A percentile compares a stretch with the other conserved stretches of the same genome.
phyloP scores from a whole-genome alignment of 64 coral and sea anemone species.

The Stylophora pistillata region DNA sequence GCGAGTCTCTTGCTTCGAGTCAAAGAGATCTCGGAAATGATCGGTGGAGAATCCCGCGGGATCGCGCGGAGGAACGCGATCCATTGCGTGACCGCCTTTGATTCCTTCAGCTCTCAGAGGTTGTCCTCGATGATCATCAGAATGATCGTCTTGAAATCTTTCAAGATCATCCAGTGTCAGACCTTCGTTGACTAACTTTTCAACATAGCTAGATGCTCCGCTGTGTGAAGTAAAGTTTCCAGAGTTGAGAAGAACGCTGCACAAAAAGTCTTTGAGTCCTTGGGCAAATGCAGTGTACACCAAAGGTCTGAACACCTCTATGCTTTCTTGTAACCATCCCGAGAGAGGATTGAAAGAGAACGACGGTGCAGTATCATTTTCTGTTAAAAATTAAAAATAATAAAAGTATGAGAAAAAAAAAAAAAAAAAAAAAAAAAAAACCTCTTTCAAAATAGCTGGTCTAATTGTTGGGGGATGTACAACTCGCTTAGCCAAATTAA shows the following conservation, averaged over 20 bases:
- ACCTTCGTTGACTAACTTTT: neutral
- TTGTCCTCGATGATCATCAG: neutral
- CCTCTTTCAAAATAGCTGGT: no score
- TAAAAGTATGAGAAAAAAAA: neutral
- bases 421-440: no score
- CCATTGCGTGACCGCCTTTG: neutral
- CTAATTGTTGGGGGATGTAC: no score
- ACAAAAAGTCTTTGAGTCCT: slow-evolving; percentile 43
- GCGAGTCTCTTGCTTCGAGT: neutral
- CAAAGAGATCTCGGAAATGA: neutral
- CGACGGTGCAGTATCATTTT: neutral
- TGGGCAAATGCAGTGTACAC: slow-evolving; percentile 52
- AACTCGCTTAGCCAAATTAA: no score
- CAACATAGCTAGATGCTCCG: slow-evolving; percentile 10
- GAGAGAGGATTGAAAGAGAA: neutral
- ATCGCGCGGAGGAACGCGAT: neutral
- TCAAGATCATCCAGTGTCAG: neutral
- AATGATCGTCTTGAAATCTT: neutral
- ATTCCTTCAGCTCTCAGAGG: neutral
- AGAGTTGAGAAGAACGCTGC: slow-evolving; percentile 22
- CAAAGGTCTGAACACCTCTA: slow-evolving; percentile 6
- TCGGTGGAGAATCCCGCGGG: neutral
- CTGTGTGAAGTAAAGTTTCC: neutral
- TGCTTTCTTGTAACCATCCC: slow-evolving; percentile 35
- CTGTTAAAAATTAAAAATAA: neutral